phyloP scores from a whole-genome alignment of 2,113 vertebrate species.

The Saguinus midas region DNA sequence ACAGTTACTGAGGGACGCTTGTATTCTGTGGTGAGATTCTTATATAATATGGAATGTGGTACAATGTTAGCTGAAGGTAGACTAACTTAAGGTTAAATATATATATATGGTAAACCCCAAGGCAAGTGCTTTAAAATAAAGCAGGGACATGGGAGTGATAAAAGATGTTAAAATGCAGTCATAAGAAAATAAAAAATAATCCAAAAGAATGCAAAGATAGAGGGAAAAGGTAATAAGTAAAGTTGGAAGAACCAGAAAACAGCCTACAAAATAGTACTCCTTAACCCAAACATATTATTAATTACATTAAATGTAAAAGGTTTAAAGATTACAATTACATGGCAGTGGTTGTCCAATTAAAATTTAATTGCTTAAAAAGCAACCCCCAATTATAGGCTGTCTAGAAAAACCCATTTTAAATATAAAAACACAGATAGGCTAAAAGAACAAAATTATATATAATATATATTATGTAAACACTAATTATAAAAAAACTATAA shows the following conservation, averaged over 20 bases:
- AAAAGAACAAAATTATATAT: background rate
- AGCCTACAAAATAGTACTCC: background rate
- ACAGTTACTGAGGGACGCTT: background rate
- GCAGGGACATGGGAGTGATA: background rate
- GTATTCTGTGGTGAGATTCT: background rate
- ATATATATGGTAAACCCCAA: background rate
- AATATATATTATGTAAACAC: background rate
- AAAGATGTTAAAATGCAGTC: background rate
- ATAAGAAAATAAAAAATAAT: conserved; percentile 31
- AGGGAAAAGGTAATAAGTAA: background rate
- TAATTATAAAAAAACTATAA: conserved; percentile 5
- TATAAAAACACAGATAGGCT: background rate
- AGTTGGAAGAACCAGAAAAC: background rate
- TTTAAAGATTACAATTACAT: conserved; percentile 1
- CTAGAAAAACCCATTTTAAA: background rate
- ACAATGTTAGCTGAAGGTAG: background rate
- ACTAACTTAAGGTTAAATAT: background rate
- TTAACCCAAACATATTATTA: background rate
- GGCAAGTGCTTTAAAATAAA: background rate
- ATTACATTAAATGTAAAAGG: background rate
- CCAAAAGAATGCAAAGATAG: background rate
- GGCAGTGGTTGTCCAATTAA: background rate
- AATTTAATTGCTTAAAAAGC: background rate
- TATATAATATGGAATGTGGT: background rate
- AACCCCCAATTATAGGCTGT: background rate